A percentile compares a stretch with the other conserved stretches of the same genome.
Conservation (phyloP, 1,140 invertebrate genomes). For the Lasioglossum baleicum region DNA sequence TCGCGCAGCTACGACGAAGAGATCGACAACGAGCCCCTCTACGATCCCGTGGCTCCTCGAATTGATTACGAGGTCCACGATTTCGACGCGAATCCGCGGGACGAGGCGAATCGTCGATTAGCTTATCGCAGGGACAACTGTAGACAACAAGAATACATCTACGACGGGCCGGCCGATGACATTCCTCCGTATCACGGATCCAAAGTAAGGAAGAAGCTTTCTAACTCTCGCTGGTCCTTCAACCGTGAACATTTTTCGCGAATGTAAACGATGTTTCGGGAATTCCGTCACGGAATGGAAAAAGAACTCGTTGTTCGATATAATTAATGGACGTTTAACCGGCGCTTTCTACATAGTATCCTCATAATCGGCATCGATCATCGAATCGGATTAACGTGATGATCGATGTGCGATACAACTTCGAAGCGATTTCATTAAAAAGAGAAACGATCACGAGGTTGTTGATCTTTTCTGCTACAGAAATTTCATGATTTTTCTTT, state of each 20-base stretch:
- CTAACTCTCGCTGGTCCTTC: not conserved
- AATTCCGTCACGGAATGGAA: not conserved
- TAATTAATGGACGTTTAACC: not conserved
- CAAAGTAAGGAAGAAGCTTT: slow-evolving; percentile 48
- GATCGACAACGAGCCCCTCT: slow-evolving; percentile 74
- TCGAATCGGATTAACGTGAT: slow-evolving; percentile 15
- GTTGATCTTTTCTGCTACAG: not conserved
- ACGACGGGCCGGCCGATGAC: slow-evolving; percentile 67
- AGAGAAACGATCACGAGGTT: not conserved
- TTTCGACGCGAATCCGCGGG: slow-evolving; percentile 76
- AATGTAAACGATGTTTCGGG: not conserved
- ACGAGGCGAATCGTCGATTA: slow-evolving; percentile 73
- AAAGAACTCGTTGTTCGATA: not conserved
- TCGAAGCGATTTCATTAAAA: not conserved
- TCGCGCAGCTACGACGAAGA: slow-evolving; percentile 67
- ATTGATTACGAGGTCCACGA: slow-evolving; percentile 77
- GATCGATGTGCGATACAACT: not conserved
- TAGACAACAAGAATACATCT: slow-evolving; percentile 66
- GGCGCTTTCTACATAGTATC: not conserved
- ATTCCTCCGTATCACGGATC: slow-evolving; percentile 50
- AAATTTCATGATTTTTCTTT: not conserved
- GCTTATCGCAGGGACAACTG: slow-evolving; percentile 71
- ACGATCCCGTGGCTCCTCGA: slow-evolving; percentile 75
- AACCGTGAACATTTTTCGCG: not conserved
- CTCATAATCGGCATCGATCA: not conserved